phyloP scores from a whole-genome alignment of 1,140 invertebrate species.

The Chelonus insularis region DNA sequence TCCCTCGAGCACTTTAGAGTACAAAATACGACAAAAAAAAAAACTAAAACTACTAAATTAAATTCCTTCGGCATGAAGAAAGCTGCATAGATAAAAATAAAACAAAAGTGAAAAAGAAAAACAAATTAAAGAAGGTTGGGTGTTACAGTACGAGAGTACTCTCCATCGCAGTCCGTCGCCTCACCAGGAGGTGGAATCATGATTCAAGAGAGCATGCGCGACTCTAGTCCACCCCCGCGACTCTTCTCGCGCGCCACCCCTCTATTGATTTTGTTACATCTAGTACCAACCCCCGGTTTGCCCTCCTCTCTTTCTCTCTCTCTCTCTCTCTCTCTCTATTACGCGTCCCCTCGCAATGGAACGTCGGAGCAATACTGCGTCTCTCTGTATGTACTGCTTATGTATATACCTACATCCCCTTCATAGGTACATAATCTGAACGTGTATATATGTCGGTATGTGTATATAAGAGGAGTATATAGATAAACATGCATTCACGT shows the following conservation, averaged over 20 bases:
- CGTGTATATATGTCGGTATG: background rate
- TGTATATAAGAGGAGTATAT: too few species aligned
- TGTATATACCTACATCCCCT: constrained; percentile 6
- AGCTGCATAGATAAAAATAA: background rate
- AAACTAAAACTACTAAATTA: too few species aligned
- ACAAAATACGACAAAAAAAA: too few species aligned
- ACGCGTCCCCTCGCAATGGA: constrained; percentile 13
- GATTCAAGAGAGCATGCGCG: constrained; percentile 44
- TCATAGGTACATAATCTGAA: background rate
- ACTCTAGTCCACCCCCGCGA: constrained; percentile 35
- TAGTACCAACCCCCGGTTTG: constrained; percentile 47
- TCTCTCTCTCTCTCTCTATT: constrained; percentile 13
- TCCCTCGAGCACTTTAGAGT: too few species aligned
- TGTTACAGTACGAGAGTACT: constrained; percentile 43
- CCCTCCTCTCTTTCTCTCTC: constrained; percentile 9
- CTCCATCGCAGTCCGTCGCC: constrained; percentile 60
- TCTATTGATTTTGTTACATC: constrained; percentile 62
- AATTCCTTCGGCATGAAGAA: too few species aligned
- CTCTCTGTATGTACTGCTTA: constrained; percentile 8
- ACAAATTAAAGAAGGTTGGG: constrained; percentile 27
- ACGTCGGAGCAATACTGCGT: constrained; percentile 22
- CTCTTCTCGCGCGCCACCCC: constrained; percentile 57
- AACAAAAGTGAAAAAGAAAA: background rate
- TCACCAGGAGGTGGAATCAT: constrained; percentile 42
- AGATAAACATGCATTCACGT: too few species aligned